A percentile compares a stretch with the other conserved stretches of the same genome.
phyloP scores from a whole-genome alignment of 2,797 vertebrate genomes.

The Fundulus diaphanus region DNA sequence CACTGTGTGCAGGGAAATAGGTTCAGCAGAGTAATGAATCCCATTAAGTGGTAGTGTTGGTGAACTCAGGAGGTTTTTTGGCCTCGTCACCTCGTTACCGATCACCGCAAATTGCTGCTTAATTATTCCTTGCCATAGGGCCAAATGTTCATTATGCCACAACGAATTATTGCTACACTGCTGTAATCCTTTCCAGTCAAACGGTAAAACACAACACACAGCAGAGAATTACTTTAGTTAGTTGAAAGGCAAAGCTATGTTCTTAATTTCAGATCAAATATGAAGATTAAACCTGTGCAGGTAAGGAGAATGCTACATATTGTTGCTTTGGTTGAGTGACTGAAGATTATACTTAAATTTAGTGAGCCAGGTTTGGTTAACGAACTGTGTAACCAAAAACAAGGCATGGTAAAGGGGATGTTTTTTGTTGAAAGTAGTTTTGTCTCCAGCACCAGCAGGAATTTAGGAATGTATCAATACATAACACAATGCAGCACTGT shows the following conservation, averaged over 20 bases:
- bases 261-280: conserved; percentile 30
- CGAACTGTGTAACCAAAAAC: neutral
- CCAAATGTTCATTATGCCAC: conserved; percentile 74
- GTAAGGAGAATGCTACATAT: conserved; percentile 29
- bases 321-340: conserved; percentile 18
- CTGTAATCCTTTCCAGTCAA: conserved; percentile 67
- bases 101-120: conserved; percentile 75
- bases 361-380: neutral
- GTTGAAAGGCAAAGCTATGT: conserved; percentile 2
- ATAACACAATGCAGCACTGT: neutral
- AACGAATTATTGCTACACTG: conserved; percentile 74
- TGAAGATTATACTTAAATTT: neutral
- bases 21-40: conserved; percentile 44
- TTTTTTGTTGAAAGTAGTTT: neutral
- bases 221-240: neutral
- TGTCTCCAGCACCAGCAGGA: neutral
- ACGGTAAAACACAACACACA: conserved; percentile 50
- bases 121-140: conserved; percentile 76
- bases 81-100: conserved; percentile 65
- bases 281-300: conserved; percentile 26
- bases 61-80: conserved; percentile 58
- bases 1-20: conserved; percentile 18
- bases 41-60: conserved; percentile 43
- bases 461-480: neutral
- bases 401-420: neutral